Evolutionary conservation across 2,888 invertebrate species (phyloP).

Genomic region (Lymantria monacha): DNA sequence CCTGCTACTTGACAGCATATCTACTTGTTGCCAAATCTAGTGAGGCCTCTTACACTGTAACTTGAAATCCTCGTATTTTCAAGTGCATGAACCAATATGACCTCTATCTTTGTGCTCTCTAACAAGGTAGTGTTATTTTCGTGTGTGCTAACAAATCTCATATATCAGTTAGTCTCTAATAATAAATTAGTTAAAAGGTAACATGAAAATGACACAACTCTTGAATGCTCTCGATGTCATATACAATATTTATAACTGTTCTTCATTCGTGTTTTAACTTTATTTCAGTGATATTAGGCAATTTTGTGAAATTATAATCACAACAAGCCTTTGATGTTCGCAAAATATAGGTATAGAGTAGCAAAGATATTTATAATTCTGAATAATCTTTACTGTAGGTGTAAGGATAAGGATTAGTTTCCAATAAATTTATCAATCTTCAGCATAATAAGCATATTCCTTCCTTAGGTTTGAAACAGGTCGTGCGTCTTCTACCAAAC

Average conservation of each 20-base stretch:
- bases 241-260: slow-evolving; percentile 31
- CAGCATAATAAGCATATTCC: neutral
- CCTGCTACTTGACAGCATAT: slow-evolving; percentile 42
- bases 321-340: neutral
- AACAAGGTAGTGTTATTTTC: slow-evolving; percentile 58
- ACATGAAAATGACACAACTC: slow-evolving; percentile 52
- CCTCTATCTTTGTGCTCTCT: slow-evolving; percentile 48
- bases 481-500: slow-evolving; percentile 29
- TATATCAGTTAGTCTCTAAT: neutral
- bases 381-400: slow-evolving; percentile 3
- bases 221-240: slow-evolving; percentile 57
- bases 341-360: slow-evolving; percentile 7
- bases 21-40: slow-evolving; percentile 26
- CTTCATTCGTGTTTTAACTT: slow-evolving; percentile 37
- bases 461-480: slow-evolving; percentile 25
- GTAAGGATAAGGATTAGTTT: neutral
- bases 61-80: slow-evolving; percentile 36
- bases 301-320: neutral
- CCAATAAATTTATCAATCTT: slow-evolving; percentile 8
- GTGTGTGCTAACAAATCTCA: slow-evolving; percentile 4
- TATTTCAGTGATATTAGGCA: neutral
- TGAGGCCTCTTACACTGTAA: slow-evolving; percentile 23
- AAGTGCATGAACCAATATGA: slow-evolving; percentile 59
- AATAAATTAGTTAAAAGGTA: neutral
- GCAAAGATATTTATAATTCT: slow-evolving; percentile 28